Percentiles rank a stretch among this genome's conserved stretches.
Conservation (phyloP, 2,888 invertebrate genomes). For the Leucophenga montana region DNA sequence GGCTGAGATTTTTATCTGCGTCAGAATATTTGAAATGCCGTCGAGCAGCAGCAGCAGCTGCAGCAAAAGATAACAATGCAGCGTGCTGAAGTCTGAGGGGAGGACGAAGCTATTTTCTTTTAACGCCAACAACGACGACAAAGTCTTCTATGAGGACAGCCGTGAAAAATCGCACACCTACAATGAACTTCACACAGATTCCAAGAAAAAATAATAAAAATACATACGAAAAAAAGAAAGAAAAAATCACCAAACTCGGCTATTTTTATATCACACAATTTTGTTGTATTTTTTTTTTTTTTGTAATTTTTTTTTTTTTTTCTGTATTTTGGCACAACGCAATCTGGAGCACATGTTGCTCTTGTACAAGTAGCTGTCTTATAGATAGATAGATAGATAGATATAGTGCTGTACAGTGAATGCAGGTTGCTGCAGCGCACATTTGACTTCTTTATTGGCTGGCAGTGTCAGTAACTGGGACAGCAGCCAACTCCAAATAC, state of each 20-base stretch:
- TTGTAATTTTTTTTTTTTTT: too few relatives aligned
- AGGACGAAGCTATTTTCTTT: not conserved
- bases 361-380: not conserved
- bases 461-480: not conserved
- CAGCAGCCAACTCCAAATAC: slow-evolving; percentile 5
- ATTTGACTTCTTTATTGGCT: slow-evolving; percentile 11
- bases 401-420: not conserved
- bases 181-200: slow-evolving; percentile 3
- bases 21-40: not conserved
- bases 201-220: not conserved
- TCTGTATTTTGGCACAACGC: not conserved
- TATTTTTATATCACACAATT: too few relatives aligned
- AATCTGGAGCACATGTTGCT: slow-evolving; percentile 10
- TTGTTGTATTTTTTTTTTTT: too few relatives aligned
- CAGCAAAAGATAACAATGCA: not conserved
- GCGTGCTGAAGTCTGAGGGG: not conserved
- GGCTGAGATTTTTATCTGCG: slow-evolving; percentile 9
- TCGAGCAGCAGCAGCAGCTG: not conserved
- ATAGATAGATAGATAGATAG: not conserved
- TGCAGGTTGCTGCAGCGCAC: slow-evolving; percentile 3
- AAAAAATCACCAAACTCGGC: too few relatives aligned
- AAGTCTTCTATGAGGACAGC: too few relatives aligned
- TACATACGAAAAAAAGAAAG: too few relatives aligned
- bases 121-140: too few relatives aligned
- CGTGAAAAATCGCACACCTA: slow-evolving; percentile 2